A percentile compares a stretch with the other conserved stretches of the same genome.
Evolutionary conservation across 2,797 vertebrate species (phyloP).

Genomic region (Geotrypetes seraphini): DNA sequence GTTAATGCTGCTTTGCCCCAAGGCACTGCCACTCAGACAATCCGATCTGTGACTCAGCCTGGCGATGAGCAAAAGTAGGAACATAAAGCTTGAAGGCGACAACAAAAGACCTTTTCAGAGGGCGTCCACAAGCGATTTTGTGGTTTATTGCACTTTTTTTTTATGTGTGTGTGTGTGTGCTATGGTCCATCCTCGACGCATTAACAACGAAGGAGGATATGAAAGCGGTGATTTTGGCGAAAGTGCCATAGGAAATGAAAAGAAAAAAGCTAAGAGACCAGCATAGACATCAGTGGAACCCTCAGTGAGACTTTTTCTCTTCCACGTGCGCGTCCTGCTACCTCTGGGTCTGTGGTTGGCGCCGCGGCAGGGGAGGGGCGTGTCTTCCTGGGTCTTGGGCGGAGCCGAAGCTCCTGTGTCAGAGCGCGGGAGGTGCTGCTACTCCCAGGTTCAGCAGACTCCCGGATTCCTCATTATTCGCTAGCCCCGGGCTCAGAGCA

Average conservation of each 20-base stretch:
- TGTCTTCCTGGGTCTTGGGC: slow-evolving; percentile 10
- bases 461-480: slow-evolving; percentile 52
- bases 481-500: no score
- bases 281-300: slow-evolving; percentile 27
- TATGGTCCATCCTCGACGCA: no score
- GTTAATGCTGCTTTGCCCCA: not conserved
- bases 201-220: no score
- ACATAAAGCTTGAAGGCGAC: no score
- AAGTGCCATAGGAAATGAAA: slow-evolving; percentile 33
- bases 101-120: no score
- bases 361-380: slow-evolving; percentile 12
- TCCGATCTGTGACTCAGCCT: not conserved
- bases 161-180: no score
- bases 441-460: no score
- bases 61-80: not conserved
- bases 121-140: no score
- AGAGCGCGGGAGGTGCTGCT: no score
- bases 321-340: no score
- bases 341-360: not conserved
- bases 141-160: no score
- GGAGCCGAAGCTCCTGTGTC: slow-evolving; percentile 35
- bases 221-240: slow-evolving; percentile 22
- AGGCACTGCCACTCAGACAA: accelerated
- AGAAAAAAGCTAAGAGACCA: slow-evolving; percentile 22
- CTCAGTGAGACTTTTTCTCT: no score